Evolutionary conservation across 2,113 vertebrate genomes (phyloP).

Genomic region (Plecturocebus donacophilus): DNA sequence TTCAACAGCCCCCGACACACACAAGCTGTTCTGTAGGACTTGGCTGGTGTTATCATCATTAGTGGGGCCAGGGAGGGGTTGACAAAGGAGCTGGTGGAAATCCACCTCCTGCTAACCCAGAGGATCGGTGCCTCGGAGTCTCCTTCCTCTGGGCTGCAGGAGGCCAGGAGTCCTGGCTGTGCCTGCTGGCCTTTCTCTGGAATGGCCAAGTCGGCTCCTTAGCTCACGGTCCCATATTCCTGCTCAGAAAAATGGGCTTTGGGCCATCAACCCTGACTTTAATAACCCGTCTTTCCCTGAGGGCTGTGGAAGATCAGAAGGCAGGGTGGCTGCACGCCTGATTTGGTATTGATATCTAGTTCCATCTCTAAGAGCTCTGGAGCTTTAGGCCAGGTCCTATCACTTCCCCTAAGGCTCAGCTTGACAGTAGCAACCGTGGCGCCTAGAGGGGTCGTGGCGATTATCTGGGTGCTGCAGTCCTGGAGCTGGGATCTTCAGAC

Average conservation of each 20-base stretch:
- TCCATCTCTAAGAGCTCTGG: background rate
- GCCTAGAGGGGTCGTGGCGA: background rate
- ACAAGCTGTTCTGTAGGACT: fast-evolving
- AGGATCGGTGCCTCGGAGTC: background rate
- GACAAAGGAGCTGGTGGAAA: background rate
- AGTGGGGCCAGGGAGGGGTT: background rate
- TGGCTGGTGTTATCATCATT: background rate
- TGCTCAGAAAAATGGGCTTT: background rate
- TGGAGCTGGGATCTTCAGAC: background rate
- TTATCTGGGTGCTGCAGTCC: fast-evolving
- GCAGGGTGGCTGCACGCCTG: background rate
- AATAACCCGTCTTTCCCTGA: too few relatives aligned
- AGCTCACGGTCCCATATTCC: background rate
- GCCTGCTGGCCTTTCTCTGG: background rate
- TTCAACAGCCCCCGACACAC: background rate
- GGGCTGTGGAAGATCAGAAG: background rate
- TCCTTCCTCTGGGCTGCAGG: background rate
- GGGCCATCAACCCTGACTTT: background rate
- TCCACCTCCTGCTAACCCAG: background rate
- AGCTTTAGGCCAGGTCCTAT: background rate
- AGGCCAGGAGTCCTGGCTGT: background rate
- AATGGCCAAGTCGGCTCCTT: background rate
- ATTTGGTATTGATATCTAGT: background rate
- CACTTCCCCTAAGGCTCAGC: background rate
- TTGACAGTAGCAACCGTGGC: background rate